Conservation (phyloP, 2,888 invertebrate species). For the Ophioninae sp. region DNA sequence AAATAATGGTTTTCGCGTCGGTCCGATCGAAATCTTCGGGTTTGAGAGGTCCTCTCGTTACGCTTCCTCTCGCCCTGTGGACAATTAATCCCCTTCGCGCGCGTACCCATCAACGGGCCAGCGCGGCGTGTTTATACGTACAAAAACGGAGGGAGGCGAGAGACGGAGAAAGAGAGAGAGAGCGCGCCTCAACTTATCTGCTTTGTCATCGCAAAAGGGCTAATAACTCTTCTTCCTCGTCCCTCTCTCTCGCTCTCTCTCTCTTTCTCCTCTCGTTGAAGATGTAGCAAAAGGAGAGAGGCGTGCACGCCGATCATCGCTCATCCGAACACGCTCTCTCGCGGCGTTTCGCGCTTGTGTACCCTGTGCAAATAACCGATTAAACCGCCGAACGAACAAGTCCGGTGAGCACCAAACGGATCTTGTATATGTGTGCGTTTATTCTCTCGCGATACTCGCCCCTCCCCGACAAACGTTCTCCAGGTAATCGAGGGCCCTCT, state of each 20-base stretch:
- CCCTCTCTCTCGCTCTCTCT: slow-evolving; percentile 40
- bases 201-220: slow-evolving; percentile 75
- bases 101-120: slow-evolving; percentile 56
- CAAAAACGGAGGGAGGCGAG: slow-evolving; percentile 43
- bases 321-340: slow-evolving; percentile 66
- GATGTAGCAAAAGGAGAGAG: slow-evolving; percentile 57
- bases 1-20: slow-evolving; percentile 29
- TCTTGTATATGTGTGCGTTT: slow-evolving; percentile 31
- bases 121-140: slow-evolving; percentile 43
- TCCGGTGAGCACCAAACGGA: slow-evolving; percentile 37
- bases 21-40: slow-evolving; percentile 42
- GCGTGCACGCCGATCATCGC: slow-evolving; percentile 67
- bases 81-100: slow-evolving; percentile 75
- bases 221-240: slow-evolving; percentile 71
- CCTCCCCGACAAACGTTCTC: slow-evolving; percentile 41
- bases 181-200: slow-evolving; percentile 68
- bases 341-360: slow-evolving; percentile 47
- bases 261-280: slow-evolving; percentile 27
- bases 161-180: slow-evolving; percentile 49
- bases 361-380: slow-evolving; percentile 72
- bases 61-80: slow-evolving; percentile 65
- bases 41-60: slow-evolving; percentile 38
- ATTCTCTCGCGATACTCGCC: slow-evolving; percentile 25
- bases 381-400: slow-evolving; percentile 64
- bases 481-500: slow-evolving; percentile 62